Conservation (phyloP, 2,797 vertebrate species). For the Syncerus caffer region DNA sequence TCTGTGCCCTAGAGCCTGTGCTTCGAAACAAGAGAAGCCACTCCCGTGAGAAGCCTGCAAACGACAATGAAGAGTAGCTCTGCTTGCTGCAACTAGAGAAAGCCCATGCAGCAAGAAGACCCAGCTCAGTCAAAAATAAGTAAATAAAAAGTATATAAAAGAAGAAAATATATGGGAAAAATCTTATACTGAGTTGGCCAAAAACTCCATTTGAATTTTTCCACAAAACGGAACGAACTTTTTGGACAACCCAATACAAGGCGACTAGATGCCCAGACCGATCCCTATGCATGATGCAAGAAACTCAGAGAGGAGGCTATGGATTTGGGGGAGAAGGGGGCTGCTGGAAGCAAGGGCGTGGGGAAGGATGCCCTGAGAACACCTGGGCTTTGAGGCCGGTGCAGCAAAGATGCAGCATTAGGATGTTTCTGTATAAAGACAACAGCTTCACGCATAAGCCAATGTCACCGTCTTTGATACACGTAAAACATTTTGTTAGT, state of each 20-base stretch:
- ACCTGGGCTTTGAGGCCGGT: too few species aligned
- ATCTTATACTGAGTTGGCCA: not conserved
- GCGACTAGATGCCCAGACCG: accelerated
- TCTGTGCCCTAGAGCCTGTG: not conserved
- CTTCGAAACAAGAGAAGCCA: not conserved
- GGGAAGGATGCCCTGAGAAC: not conserved
- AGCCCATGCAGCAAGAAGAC: not conserved
- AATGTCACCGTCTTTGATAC: not conserved
- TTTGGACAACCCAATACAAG: not conserved
- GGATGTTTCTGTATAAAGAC: not conserved
- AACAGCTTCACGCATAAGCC: not conserved
- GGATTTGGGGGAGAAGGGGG: accelerated
- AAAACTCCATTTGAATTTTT: not conserved
- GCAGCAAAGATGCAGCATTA: not conserved
- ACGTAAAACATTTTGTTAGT: not conserved
- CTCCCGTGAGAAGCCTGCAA: not conserved
- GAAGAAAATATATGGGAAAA: not conserved
- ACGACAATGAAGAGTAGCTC: not conserved
- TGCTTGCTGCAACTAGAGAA: not conserved
- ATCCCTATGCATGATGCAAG: not conserved
- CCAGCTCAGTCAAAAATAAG: not conserved
- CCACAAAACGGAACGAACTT: not conserved
- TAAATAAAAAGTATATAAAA: not conserved
- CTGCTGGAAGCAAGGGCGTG: not conserved
- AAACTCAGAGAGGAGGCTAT: not conserved